These are phyloP conservation scores for Tiaroga cobitis DNA, from an alignment of 2,797 vertebrate species.

Conservation along the genomic window DNA sequence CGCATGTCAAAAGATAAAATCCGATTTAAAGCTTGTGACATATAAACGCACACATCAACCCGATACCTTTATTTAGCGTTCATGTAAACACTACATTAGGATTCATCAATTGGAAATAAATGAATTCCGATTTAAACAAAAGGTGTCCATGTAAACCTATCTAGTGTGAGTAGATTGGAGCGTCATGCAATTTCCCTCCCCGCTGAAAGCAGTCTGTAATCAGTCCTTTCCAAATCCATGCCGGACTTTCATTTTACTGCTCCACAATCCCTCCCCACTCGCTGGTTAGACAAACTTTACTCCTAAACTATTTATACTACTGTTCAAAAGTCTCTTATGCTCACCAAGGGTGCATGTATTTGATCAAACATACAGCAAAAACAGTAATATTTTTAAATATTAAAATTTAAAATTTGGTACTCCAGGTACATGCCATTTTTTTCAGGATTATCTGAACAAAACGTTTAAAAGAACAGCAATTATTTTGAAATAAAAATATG, in stretches of 20 bases:
- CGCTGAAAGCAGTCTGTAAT: not conserved
- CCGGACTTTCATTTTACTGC: not conserved
- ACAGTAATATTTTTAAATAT: not conserved
- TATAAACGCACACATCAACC: not conserved
- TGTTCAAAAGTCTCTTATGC: too few relatives aligned
- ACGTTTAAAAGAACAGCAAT: too few relatives aligned
- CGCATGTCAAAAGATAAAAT: not conserved
- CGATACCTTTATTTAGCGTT: not conserved
- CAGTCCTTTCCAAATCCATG: not conserved
- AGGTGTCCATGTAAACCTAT: too few relatives aligned
- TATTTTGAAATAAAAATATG: too few relatives aligned
- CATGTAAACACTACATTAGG: not conserved
- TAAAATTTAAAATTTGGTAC: too few relatives aligned
- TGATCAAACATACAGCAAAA: not conserved
- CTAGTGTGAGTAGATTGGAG: not conserved
- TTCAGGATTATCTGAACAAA: too few relatives aligned
- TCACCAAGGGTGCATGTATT: not conserved
- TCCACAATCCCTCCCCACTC: not conserved
- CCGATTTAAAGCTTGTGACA: not conserved
- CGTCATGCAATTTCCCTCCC: not conserved
- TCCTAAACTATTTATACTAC: not conserved
- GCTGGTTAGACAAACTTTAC: conserved; percentile 4
- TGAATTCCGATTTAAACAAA: too few relatives aligned
- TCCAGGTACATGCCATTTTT: too few relatives aligned
- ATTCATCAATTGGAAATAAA: too few relatives aligned